Evolutionary conservation across 2,888 invertebrate genomes (phyloP), one percentile per base, ranked within the genome.

Genomic region (Apoda limacodes): DNA sequence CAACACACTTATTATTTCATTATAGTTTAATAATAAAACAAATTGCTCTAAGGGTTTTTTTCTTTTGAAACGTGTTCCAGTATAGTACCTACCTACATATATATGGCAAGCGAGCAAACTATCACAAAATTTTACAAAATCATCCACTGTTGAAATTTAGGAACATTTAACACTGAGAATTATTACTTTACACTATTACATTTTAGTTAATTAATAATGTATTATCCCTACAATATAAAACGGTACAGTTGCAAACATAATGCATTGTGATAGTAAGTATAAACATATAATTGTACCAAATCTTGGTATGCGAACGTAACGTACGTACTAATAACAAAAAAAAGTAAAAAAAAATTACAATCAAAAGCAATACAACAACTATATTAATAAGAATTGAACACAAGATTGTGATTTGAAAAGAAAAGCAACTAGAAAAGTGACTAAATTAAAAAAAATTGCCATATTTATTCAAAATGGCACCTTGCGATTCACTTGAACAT

Each of bases 151-250:
- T 74, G 58, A 65, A 75, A 72, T 78, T 75, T 78, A 78, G 78
- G 78, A 78, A 78, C 78, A 75, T 78, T 74, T 65, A 76, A 78
- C 76, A 78, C 64, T 74, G 74, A 75, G 74, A 75, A 66, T 69
- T 70, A 68, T 68, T 68, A 63, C 68, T 65, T 60, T 61, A 63
- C 65, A 60, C 63, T 55, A 58, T 63, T 74, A 68, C 70, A 48
- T 40, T 46, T 42, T 36, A 61, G 58, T 59, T 48, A 52, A 48
- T 61, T 62, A 59, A 52, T 59, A 53, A 60, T 56, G 58, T 64
- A 60, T 60, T 53, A 49, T 50, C 54, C 60, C 65, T 65, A 70
- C 63, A 63, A 34, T 42, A 44, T 40, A 39, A 37, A 41, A 43
- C 45, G 31, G 37, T n/a, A n/a, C n/a, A n/a, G n/a, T n/a, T n/a